These are phyloP conservation scores for Epinephelus moara DNA, from an alignment of 2,113 vertebrate genomes.

Conservation along the genomic window DNA sequence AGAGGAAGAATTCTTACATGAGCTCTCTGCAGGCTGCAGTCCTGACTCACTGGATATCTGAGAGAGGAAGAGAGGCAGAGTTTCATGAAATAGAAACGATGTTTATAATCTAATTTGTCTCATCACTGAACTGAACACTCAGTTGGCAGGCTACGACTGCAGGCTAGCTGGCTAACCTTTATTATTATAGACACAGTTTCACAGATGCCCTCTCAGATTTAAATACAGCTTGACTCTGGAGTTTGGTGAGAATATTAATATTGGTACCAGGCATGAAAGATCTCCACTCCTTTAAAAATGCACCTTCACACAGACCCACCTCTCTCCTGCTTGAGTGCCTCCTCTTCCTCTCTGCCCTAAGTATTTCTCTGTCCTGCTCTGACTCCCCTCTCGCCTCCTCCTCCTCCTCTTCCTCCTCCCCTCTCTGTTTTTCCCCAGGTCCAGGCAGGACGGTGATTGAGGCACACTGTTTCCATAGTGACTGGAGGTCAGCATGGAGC, in stretches of 20 bases:
- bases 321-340: conserved; percentile 63
- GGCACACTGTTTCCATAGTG: conserved; percentile 73
- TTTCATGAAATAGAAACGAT: conserved; percentile 24
- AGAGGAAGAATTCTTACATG: conserved; percentile 68
- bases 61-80: conserved; percentile 17
- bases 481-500: conserved; percentile 69
- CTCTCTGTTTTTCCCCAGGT: background rate
- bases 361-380: conserved; percentile 63
- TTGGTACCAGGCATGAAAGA: background rate
- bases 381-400: conserved; percentile 29
- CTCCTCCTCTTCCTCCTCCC: background rate
- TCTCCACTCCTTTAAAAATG: background rate
- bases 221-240: background rate
- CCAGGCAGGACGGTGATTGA: conserved; percentile 12
- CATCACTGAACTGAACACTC: conserved; percentile 52
- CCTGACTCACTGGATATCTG: conserved; percentile 81
- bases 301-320: conserved; percentile 50
- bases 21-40: conserved; percentile 64
- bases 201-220: background rate
- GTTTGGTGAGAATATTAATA: background rate
- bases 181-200: background rate
- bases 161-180: conserved; percentile 13
- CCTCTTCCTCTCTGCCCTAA: conserved; percentile 63
- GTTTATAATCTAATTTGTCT: conserved; percentile 55
- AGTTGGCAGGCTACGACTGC: conserved; percentile 23